A percentile compares a stretch with the other conserved stretches of the same genome.
These are phyloP conservation scores for Dascillus cervinus DNA, from an alignment of 2,888 invertebrate genomes.

Conservation along the genomic window DNA sequence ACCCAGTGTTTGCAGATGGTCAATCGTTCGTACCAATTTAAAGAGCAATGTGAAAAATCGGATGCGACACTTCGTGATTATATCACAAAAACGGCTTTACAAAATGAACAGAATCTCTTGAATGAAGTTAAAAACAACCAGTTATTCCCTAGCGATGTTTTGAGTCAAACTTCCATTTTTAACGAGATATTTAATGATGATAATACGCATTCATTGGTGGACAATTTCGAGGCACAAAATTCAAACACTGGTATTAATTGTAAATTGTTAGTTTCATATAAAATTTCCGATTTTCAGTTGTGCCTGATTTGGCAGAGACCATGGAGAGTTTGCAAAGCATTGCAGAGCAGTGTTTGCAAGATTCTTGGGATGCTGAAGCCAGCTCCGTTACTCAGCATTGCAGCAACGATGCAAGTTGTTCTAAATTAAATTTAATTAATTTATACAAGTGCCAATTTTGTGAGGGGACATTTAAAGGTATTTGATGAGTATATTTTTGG, in stretches of 20 bases:
- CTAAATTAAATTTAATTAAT: conserved; percentile 31
- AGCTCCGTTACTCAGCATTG: conserved; percentile 29
- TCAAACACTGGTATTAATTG: conserved; percentile 30
- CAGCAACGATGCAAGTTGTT: conserved; percentile 26
- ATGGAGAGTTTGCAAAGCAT: conserved; percentile 41
- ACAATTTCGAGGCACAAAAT: conserved; percentile 33
- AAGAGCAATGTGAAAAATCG: conserved; percentile 39
- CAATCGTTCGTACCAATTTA: conserved; percentile 37
- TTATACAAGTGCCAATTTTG: conserved; percentile 39
- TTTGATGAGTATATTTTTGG: conserved; percentile 1
- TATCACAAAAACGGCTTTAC: conserved; percentile 27
- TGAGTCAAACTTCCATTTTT: conserved; percentile 34
- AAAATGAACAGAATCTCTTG: conserved; percentile 23
- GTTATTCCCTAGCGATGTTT: conserved; percentile 32
- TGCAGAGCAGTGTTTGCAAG: conserved; percentile 40
- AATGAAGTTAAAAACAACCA: conserved; percentile 30
- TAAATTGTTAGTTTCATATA: conserved; percentile 1
- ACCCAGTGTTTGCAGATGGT: conserved; percentile 37
- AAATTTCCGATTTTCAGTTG: conserved; percentile 1
- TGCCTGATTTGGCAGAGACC: conserved; percentile 34
- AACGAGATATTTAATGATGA: conserved; percentile 39
- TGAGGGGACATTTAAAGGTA: conserved; percentile 36
- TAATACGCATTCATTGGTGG: conserved; percentile 33
- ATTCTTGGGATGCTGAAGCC: conserved; percentile 37
- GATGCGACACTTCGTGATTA: conserved; percentile 35